A percentile compares a stretch with the other conserved stretches of the same genome.
Evolutionary conservation across 2,888 invertebrate species (phyloP).

Genomic region (Oxystoma pomonae): DNA sequence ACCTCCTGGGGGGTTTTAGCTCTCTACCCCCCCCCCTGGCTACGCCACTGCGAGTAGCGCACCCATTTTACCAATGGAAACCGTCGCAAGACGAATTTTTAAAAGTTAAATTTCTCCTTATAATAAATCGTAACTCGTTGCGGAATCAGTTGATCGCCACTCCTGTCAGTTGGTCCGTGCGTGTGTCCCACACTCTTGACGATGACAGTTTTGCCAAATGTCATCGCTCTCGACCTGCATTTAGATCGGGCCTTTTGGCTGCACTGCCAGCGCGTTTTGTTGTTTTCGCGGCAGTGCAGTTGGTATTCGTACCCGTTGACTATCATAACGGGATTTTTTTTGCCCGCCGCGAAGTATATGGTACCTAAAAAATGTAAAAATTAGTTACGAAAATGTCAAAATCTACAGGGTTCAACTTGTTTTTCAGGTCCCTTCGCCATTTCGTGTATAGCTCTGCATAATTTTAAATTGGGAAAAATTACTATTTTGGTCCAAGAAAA

Average conservation of each 20-base stretch:
- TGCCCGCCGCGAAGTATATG: conserved; percentile 22
- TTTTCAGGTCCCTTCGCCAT: no score
- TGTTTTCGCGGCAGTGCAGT: conserved; percentile 18
- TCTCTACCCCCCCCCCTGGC: no score
- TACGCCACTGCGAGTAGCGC: no score
- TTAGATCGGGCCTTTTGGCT: conserved; percentile 20
- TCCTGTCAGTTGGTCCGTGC: conserved; percentile 12
- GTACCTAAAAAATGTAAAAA: not conserved
- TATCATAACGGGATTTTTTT: conserved; percentile 11
- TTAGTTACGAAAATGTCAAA: no score
- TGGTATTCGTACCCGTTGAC: conserved; percentile 7
- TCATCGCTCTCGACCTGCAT: conserved; percentile 20
- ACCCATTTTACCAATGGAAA: no score
- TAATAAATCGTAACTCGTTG: not conserved
- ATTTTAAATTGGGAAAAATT: no score
- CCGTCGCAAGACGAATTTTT: no score
- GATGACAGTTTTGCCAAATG: conserved; percentile 8
- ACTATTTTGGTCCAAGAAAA: no score
- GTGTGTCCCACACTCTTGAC: conserved; percentile 11
- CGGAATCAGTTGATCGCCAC: not conserved
- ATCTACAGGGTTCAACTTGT: no score
- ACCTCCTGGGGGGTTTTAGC: no score
- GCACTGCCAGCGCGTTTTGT: conserved; percentile 30
- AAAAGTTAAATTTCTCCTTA: not conserved
- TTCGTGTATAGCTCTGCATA: no score